Percentiles rank a stretch among this genome's conserved stretches.
phyloP scores from a whole-genome alignment of 2,113 vertebrate genomes.

The Puffinus mauretanicus region DNA sequence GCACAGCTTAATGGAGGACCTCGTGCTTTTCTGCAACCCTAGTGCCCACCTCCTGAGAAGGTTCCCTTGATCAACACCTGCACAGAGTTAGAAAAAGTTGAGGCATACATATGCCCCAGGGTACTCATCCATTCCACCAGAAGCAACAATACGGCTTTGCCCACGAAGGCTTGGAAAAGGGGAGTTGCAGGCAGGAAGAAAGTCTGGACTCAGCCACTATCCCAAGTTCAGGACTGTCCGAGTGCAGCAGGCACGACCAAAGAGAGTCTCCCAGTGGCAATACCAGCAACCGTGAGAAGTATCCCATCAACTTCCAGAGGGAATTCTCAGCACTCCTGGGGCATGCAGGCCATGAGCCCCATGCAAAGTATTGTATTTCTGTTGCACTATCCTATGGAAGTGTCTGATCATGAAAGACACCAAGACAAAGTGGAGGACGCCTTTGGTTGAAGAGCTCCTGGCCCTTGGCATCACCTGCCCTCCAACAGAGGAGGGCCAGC shows the following conservation, averaged over 20 bases:
- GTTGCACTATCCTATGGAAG: neutral
- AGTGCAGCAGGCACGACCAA: neutral
- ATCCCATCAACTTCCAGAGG: neutral
- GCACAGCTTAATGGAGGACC: neutral
- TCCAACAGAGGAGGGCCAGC: neutral
- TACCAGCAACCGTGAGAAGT: neutral
- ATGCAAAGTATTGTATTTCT: neutral
- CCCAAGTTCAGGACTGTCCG: accelerated
- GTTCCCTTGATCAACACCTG: neutral
- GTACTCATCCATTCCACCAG: neutral
- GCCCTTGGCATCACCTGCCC: neutral
- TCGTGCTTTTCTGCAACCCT: neutral
- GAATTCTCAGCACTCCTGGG: neutral
- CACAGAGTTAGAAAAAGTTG: neutral
- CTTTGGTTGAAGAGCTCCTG: neutral
- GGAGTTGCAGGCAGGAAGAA: neutral
- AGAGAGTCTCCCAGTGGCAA: neutral
- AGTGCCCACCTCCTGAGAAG: neutral
- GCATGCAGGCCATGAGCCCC: accelerated
- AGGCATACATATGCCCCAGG: accelerated
- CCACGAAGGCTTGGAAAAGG: neutral
- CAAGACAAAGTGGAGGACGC: neutral
- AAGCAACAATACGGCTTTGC: neutral
- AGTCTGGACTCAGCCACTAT: neutral
- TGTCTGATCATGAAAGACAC: neutral